Evolutionary conservation across 2,888 invertebrate species (phyloP).

Genomic region (Belgica antarctica): DNA sequence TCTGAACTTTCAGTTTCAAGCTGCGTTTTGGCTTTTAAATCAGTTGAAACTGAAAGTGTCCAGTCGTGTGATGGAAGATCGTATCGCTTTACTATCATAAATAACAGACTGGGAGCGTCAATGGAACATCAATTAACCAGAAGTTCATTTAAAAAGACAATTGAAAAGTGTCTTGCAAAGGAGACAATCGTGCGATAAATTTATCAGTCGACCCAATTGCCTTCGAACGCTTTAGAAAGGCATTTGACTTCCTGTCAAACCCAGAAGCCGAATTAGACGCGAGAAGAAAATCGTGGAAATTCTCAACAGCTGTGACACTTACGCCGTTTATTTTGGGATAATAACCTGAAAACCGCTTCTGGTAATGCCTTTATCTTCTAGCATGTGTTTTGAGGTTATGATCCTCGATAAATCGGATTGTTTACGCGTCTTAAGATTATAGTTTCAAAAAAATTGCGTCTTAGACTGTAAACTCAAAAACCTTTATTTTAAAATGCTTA

Average conservation of each 20-base stretch:
- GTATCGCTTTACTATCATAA: slow-evolving; percentile 10
- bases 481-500: no score
- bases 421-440: no score
- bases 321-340: no score
- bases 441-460: no score
- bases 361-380: no score
- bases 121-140: not conserved
- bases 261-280: slow-evolving; percentile 17
- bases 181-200: slow-evolving; percentile 24
- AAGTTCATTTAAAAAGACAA: slow-evolving; percentile 20
- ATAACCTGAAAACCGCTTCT: no score
- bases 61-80: not conserved
- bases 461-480: no score
- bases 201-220: not conserved
- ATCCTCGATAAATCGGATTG: no score
- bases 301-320: not conserved
- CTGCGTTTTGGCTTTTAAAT: no score
- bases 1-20: not conserved
- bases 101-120: slow-evolving; percentile 20
- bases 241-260: slow-evolving; percentile 18
- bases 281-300: slow-evolving; percentile 1
- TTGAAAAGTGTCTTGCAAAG: not conserved
- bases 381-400: no score
- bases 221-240: slow-evolving; percentile 7
- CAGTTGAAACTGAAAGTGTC: not conserved